A percentile compares a stretch with the other conserved stretches of the same genome.
Evolutionary conservation across 2,797 vertebrate species (phyloP).

Genomic region (Acanthiza pusilla): DNA sequence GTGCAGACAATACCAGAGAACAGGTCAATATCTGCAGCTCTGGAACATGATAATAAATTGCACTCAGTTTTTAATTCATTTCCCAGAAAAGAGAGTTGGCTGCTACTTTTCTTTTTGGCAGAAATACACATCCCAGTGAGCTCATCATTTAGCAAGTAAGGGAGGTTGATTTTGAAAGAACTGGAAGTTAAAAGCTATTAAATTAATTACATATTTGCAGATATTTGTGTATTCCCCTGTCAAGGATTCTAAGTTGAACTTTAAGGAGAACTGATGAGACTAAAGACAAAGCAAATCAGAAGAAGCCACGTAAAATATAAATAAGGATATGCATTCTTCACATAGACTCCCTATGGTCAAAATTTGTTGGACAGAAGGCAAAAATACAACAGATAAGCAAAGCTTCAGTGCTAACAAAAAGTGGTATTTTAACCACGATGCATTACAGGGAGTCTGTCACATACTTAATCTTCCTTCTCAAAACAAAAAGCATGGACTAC

Average conservation of each 20-base stretch:
- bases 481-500: neutral
- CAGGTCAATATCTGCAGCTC: neutral
- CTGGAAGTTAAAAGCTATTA: neutral
- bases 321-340: neutral
- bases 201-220: neutral
- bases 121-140: neutral
- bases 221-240: neutral
- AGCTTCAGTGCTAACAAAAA: neutral
- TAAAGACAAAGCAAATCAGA: neutral
- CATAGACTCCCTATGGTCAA: neutral
- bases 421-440: neutral
- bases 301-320: neutral
- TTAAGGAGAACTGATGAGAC: neutral
- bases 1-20: neutral
- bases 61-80: neutral
- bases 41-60: neutral
- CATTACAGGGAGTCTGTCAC: neutral
- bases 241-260: neutral
- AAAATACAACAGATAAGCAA: neutral
- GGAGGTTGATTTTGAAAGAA: neutral
- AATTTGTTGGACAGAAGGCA: neutral
- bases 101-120: neutral
- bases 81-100: neutral
- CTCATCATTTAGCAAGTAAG: neutral
- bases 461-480: neutral